Percentiles rank a stretch among this genome's conserved stretches.
Evolutionary conservation across 2,888 invertebrate genomes (phyloP).

Genomic region (Linnaemya vulpina): DNA sequence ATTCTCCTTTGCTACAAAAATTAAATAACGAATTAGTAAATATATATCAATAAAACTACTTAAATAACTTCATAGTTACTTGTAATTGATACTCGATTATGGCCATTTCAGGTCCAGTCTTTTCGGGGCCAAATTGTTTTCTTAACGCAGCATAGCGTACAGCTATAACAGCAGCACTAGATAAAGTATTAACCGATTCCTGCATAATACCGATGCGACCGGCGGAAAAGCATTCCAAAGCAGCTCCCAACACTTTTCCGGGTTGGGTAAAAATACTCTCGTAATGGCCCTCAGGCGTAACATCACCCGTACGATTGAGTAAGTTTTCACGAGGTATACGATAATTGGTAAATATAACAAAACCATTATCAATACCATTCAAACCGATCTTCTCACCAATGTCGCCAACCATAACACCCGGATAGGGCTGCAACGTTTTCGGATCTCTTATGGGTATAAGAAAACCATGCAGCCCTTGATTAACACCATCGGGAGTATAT

Average conservation of each 20-base stretch:
- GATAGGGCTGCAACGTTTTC: conserved; percentile 89
- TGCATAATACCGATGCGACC: conserved; percentile 90
- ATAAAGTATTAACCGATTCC: conserved; percentile 84
- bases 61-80: conserved; percentile 82
- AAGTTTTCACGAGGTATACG: conserved; percentile 93
- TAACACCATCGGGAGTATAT: conserved; percentile 89
- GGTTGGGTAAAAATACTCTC: conserved; percentile 95
- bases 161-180: conserved; percentile 88
- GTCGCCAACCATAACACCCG: conserved; percentile 94
- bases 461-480: conserved; percentile 95
- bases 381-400: conserved; percentile 96
- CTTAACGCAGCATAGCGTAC: conserved; percentile 90
- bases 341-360: conserved; percentile 93
- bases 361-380: conserved; percentile 96
- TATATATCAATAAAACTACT: neutral
- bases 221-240: conserved; percentile 93
- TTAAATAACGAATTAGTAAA: neutral
- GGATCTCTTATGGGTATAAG: conserved; percentile 93
- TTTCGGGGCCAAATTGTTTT: conserved; percentile 89
- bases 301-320: conserved; percentile 94
- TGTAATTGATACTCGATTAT: conserved; percentile 92
- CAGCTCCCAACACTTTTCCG: conserved; percentile 91
- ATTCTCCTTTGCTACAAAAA: conserved; percentile 87
- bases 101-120: conserved; percentile 86
- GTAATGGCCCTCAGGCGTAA: conserved; percentile 93